Conservation (phyloP, 2,113 vertebrate genomes). For the Caloenas nicobarica region DNA sequence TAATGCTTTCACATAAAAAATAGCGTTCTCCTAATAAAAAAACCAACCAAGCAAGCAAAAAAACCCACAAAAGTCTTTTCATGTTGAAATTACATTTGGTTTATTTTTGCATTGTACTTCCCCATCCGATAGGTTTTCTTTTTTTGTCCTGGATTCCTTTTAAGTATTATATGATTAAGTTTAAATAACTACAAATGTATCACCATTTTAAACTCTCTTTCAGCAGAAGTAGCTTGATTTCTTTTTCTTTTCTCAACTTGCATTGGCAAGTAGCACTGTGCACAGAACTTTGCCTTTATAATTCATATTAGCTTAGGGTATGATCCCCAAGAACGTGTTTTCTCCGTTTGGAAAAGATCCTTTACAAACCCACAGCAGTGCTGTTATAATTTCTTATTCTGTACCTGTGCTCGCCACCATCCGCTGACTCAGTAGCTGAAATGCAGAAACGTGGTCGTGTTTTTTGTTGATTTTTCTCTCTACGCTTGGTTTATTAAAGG, state of each 20-base stretch:
- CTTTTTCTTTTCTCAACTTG: not conserved
- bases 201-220: not conserved
- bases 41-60: too few relatives aligned
- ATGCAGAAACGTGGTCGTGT: too few relatives aligned
- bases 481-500: too few relatives aligned
- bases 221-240: not conserved
- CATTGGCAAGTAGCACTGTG: not conserved
- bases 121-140: not conserved
- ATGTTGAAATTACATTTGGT: not conserved
- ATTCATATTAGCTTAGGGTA: not conserved
- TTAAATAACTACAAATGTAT: not conserved
- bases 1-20: not conserved
- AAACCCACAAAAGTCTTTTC: not conserved
- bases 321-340: not conserved
- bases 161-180: not conserved
- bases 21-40: not conserved
- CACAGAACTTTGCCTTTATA: not conserved
- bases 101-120: not conserved
- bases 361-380: not conserved
- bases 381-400: not conserved
- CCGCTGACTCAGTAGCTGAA: too few relatives aligned
- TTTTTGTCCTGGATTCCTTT: not conserved
- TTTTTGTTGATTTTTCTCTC: too few relatives aligned
- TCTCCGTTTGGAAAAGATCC: not conserved
- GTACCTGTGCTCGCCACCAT: not conserved